Evolutionary conservation across 2,888 invertebrate genomes (phyloP).

Genomic region (Vesta saturnalis): DNA sequence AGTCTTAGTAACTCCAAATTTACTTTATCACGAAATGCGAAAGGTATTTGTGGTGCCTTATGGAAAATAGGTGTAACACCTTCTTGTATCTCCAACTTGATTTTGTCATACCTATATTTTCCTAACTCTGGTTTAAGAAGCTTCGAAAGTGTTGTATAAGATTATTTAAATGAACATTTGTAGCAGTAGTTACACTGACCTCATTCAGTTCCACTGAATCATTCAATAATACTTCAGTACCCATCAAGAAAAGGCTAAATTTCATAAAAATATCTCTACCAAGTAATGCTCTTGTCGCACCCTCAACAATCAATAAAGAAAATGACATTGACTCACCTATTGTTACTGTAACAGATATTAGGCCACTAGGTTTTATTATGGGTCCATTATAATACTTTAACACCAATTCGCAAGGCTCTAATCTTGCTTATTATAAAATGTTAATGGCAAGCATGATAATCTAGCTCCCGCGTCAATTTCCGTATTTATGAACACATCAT

Average conservation of each 20-base stretch:
- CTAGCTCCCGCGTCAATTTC: constrained; percentile 27
- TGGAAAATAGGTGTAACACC: constrained; percentile 31
- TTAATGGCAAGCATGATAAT: constrained; percentile 14
- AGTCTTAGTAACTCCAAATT: too few relatives aligned
- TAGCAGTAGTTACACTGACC: neutral
- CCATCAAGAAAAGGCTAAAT: neutral
- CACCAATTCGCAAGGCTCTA: constrained; percentile 5
- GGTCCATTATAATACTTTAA: constrained; percentile 16
- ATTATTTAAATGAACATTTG: neutral
- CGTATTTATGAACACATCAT: constrained; percentile 13
- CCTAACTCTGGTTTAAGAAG: constrained; percentile 29
- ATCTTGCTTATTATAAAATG: constrained; percentile 10
- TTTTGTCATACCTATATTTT: constrained; percentile 21
- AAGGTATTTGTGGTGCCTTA: constrained; percentile 31
- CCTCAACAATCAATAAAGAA: constrained; percentile 19
- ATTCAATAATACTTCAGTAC: neutral
- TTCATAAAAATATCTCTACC: constrained; percentile 23
- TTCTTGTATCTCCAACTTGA: constrained; percentile 24
- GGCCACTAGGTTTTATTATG: constrained; percentile 17
- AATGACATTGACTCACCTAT: constrained; percentile 8
- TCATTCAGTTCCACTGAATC: neutral
- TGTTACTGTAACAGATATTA: constrained; percentile 5
- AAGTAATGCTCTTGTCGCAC: constrained; percentile 16
- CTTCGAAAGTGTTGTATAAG: neutral
- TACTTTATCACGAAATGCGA: constrained; percentile 31